A percentile compares a stretch with the other conserved stretches of the same genome.
Conservation (phyloP, 2,797 vertebrate genomes). For the Streptopelia turtur region DNA sequence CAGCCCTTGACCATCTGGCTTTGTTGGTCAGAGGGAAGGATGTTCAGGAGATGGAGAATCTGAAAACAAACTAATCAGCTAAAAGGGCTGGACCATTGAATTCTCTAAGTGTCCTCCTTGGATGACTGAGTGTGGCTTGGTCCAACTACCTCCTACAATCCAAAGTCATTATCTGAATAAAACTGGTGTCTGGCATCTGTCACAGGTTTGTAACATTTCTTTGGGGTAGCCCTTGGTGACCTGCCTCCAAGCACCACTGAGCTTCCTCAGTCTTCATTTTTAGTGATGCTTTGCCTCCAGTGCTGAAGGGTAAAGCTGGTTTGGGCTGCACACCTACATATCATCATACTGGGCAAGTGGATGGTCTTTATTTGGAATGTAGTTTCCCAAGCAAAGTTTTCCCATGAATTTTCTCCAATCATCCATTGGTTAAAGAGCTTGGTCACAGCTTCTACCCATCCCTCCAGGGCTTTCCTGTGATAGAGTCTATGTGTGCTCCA, state of each 20-base stretch:
- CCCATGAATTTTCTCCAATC: neutral
- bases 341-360: neutral
- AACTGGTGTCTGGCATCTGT: neutral
- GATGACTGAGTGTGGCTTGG: neutral
- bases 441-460: neutral
- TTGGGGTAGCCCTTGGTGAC: neutral
- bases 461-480: neutral
- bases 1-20: accelerated
- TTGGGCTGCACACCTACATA: neutral
- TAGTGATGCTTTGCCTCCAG: neutral
- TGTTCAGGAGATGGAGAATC: neutral
- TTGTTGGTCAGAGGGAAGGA: neutral
- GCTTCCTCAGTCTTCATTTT: neutral
- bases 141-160: neutral
- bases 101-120: neutral
- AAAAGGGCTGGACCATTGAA: neutral
- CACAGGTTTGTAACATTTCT: neutral
- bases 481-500: neutral
- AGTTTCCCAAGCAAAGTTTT: neutral
- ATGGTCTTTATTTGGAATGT: neutral
- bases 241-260: neutral
- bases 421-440: neutral
- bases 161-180: neutral
- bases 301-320: neutral
- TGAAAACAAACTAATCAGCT: neutral